Evolutionary conservation across 1,140 invertebrate genomes (phyloP).

Genomic region (Adoxophyes honmai): DNA sequence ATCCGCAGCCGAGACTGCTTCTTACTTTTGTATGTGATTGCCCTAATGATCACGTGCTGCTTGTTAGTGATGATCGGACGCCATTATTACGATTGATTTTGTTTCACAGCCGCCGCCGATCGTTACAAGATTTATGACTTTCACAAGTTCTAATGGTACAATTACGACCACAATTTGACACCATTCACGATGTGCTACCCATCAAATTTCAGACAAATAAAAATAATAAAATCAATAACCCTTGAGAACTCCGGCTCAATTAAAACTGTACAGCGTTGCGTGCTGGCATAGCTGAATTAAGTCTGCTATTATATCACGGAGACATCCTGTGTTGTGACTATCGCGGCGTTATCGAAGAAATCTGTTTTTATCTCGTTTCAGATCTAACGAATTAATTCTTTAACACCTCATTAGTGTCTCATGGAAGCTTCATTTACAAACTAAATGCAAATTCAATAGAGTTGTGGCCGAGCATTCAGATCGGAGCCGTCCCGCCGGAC

Average conservation of each 20-base stretch:
- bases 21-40: conserved; percentile 58
- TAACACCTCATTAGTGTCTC: conserved; percentile 70
- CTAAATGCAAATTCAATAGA: conserved; percentile 65
- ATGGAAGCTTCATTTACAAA: conserved; percentile 54
- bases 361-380: conserved; percentile 51
- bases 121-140: conserved; percentile 60
- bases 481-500: conserved; percentile 34
- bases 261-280: conserved; percentile 28
- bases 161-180: conserved; percentile 55
- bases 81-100: conserved; percentile 66
- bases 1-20: conserved; percentile 31
- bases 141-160: conserved; percentile 62
- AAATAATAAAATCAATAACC: no score
- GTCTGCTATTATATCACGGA: conserved; percentile 48
- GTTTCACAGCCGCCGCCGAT: conserved; percentile 38
- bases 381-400: conserved; percentile 65
- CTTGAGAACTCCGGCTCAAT: conserved; percentile 23
- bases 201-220: not conserved
- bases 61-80: conserved; percentile 64
- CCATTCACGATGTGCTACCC: conserved; percentile 22
- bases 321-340: conserved; percentile 29
- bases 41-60: conserved; percentile 66
- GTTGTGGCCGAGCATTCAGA: conserved; percentile 52
- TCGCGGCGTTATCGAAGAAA: conserved; percentile 46
- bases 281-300: conserved; percentile 12